Evolutionary conservation across 2,888 invertebrate species (phyloP), one percentile per base, ranked within the genome.

Genomic region (Stenichneumon culpator): DNA sequence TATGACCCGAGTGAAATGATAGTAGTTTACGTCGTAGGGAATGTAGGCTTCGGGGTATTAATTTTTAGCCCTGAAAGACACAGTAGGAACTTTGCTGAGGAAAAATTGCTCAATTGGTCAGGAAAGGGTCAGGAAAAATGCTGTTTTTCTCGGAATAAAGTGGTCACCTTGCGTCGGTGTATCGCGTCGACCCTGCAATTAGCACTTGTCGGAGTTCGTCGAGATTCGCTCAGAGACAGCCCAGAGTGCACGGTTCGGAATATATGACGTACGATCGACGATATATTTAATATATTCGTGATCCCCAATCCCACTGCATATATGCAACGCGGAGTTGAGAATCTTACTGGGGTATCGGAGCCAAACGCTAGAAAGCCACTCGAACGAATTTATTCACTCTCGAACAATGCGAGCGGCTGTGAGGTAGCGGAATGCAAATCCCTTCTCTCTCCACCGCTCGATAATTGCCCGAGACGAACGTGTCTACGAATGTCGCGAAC

Each of bases 311-410:
- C 25, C 28, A 50, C 5, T 63, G 52, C 63, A 39, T 74, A 67
- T 50, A 39, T 36, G 19, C 39, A 77, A 81, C 50, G 47, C 47
- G 47, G 63, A 47, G 19, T 52, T n/a, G 74, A 69, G 60, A 73
- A 47, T 32, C 60, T 72, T 44, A 47, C 57, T 36, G 47, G 36
- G 72, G 54, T 47, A 32, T 32, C 32, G 32, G 22, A 39, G 77
- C 70, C 74, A 84, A 72, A 77, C 77, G 81, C 60, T 63, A 16
- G 57, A 82, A 70, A 70, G 67, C 79, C 82, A 85, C 82, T 85
- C 54, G 72, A 86, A 82, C 81, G 81, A 88, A 88, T 88, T 88
- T 88, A 88, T 88, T 88, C 88, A 87, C 74, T 47, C 78, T 70
- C 77, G 82, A 86, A 84, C 88, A 86, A 87, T 83, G 84, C 75